These are phyloP conservation scores for Schrankia costaestrigalis DNA, from an alignment of 2,888 invertebrate species.

Conservation along the genomic window DNA sequence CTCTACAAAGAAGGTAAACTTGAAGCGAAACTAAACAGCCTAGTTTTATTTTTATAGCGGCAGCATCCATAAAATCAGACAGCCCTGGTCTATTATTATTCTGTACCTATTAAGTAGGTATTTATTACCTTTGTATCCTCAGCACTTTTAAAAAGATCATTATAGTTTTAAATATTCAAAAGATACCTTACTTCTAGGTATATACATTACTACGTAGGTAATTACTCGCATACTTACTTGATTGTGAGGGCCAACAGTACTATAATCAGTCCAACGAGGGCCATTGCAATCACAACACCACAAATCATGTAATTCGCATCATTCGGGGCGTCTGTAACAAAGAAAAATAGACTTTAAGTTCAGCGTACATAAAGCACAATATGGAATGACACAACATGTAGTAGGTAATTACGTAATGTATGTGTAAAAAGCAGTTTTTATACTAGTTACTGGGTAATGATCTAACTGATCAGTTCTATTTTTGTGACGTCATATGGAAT, in stretches of 20 bases:
- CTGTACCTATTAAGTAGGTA: too few relatives aligned
- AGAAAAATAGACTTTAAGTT: constrained; percentile 34
- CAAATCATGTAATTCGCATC: constrained; percentile 92
- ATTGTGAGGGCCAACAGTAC: constrained; percentile 90
- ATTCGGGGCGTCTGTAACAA: constrained; percentile 90
- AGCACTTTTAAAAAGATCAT: too few relatives aligned
- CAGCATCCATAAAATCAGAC: too few relatives aligned
- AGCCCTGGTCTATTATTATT: too few relatives aligned
- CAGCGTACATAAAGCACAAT: neutral
- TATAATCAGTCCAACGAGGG: constrained; percentile 89
- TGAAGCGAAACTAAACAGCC: too few relatives aligned
- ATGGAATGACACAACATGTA: too few relatives aligned
- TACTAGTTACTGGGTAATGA: constrained; percentile 11
- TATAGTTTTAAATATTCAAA: too few relatives aligned
- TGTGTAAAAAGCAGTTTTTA: constrained; percentile 20
- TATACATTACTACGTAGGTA: neutral
- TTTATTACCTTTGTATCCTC: too few relatives aligned
- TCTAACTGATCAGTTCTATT: constrained; percentile 9
- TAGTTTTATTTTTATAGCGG: too few relatives aligned
- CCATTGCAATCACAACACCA: constrained; percentile 91
- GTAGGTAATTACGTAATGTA: constrained; percentile 15
- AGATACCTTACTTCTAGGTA: too few relatives aligned
- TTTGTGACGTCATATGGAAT: constrained; percentile 14
- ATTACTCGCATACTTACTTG: constrained; percentile 79
- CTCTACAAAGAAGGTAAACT: too few relatives aligned